Evolutionary conservation across 1,140 invertebrate genomes (phyloP).

Genomic region (Trinorchestia longiramus): DNA sequence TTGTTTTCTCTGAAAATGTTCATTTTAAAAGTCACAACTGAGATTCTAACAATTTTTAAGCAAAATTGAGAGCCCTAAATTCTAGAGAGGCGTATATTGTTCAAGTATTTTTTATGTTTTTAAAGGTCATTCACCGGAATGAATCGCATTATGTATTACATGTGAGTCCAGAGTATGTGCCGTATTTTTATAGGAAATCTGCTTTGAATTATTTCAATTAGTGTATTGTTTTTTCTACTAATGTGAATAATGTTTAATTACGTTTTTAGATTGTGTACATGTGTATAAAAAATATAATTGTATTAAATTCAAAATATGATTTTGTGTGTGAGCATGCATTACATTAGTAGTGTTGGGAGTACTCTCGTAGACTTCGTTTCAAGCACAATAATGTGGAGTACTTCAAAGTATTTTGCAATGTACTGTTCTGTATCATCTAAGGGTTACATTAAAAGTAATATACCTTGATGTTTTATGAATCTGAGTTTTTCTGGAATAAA

Average conservation of each 20-base stretch:
- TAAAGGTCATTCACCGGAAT: not conserved
- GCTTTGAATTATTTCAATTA: not conserved
- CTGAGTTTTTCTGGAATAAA: not conserved
- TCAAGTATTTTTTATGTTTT: not conserved
- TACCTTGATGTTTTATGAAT: not conserved
- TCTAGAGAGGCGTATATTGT: not conserved
- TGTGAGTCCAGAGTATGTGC: too few relatives aligned
- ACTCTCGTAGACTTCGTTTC: too few relatives aligned
- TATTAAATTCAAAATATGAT: not conserved
- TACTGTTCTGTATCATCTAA: not conserved
- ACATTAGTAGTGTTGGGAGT: too few relatives aligned
- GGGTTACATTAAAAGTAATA: not conserved
- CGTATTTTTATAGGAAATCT: not conserved
- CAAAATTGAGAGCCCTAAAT: not conserved
- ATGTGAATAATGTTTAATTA: not conserved
- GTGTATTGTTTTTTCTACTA: not conserved
- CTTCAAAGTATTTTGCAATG: too few relatives aligned
- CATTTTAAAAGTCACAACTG: not conserved
- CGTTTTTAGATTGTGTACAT: not conserved
- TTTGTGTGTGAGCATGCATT: not conserved
- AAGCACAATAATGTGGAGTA: too few relatives aligned
- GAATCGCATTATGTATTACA: not conserved
- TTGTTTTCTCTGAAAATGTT: not conserved
- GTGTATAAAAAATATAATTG: not conserved
- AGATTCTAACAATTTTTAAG: not conserved